phyloP scores from a whole-genome alignment of 2,797 vertebrate genomes.

The Amniataba percoides region DNA sequence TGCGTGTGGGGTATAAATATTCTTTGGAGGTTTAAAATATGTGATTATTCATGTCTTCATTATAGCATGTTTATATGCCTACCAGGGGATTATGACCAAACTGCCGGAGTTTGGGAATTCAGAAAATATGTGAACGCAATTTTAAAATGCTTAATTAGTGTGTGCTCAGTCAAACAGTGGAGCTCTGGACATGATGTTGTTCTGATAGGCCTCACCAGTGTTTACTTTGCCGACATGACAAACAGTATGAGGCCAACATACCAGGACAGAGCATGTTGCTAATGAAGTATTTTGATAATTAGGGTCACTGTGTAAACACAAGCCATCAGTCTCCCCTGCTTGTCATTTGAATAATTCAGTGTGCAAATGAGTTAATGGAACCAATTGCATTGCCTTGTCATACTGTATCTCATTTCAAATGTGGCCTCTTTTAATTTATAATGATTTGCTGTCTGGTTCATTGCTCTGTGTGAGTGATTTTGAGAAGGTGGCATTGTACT shows the following conservation, averaged over 20 bases:
- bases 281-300: slow-evolving; percentile 88
- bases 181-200: slow-evolving; percentile 22
- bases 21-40: slow-evolving; percentile 10
- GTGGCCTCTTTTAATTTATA: slow-evolving; percentile 79
- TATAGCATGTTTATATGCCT: slow-evolving; percentile 1
- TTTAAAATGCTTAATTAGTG: slow-evolving; percentile 51
- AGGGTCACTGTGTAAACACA: slow-evolving; percentile 86
- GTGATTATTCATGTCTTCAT: slow-evolving; percentile 21
- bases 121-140: slow-evolving; percentile 32
- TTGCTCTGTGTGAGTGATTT: slow-evolving; percentile 52
- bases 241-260: slow-evolving; percentile 68
- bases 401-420: slow-evolving; percentile 81
- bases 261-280: slow-evolving; percentile 69
- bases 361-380: slow-evolving; percentile 85
- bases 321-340: slow-evolving; percentile 81
- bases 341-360: slow-evolving; percentile 89
- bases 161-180: slow-evolving; percentile 41
- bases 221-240: slow-evolving; percentile 54
- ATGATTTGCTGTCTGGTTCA: slow-evolving; percentile 75
- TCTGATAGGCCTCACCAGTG: slow-evolving; percentile 23
- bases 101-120: slow-evolving; percentile 7
- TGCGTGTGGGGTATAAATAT: background rate
- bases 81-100: slow-evolving; percentile 5
- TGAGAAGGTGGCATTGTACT: slow-evolving; percentile 52
- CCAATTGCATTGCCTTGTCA: slow-evolving; percentile 81